phyloP scores from a whole-genome alignment of 2,888 invertebrate species.

The Brenthis hecate region DNA sequence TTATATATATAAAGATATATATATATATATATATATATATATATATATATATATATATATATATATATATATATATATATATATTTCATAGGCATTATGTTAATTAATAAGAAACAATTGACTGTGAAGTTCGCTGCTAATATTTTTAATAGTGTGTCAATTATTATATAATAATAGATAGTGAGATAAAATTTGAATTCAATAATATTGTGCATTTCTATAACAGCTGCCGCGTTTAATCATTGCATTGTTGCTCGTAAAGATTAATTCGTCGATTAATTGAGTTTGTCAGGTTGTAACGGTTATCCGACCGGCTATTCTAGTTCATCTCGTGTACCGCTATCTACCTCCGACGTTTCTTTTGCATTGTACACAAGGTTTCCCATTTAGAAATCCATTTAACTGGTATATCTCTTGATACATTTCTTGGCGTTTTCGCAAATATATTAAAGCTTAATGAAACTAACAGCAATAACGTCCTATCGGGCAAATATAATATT shows the following conservation, averaged over 20 bases:
- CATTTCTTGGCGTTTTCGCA: background rate
- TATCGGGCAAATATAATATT: background rate
- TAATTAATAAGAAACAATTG: no score
- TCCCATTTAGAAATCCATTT: constrained; percentile 38
- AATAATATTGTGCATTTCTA: constrained; percentile 6
- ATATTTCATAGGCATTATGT: no score
- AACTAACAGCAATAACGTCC: background rate
- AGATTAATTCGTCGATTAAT: constrained; percentile 60
- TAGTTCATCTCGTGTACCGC: constrained; percentile 71
- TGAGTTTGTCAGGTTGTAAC: constrained; percentile 67
- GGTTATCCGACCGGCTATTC: constrained; percentile 71
- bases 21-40: no score
- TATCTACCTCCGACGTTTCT: constrained; percentile 59
- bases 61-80: no score
- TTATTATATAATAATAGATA: constrained; percentile 4
- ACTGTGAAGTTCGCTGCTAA: no score
- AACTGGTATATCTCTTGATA: constrained; percentile 27
- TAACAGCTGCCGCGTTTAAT: constrained; percentile 26
- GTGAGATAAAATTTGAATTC: constrained; percentile 2
- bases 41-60: no score
- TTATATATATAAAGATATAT: no score
- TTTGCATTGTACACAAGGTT: constrained; percentile 45
- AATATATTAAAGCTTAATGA: background rate
- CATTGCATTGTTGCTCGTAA: constrained; percentile 37
- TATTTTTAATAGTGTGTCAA: no score